Conservation (phyloP, 2,888 invertebrate species). For the Anoncus sp. region DNA sequence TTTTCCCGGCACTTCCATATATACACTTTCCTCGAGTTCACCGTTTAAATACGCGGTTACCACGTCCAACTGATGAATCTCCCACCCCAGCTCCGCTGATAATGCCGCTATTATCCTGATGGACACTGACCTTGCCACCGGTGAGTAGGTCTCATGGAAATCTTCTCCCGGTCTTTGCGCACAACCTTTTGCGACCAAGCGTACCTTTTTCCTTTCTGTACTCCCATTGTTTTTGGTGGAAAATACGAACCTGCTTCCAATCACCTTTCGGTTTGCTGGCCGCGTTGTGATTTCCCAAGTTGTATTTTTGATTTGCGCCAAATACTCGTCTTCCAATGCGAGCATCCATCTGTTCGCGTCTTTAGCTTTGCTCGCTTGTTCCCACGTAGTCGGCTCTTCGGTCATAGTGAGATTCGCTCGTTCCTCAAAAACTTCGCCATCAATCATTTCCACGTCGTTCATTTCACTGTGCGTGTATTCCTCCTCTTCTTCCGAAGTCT, state of each 20-base stretch:
- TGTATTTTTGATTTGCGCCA: conserved; percentile 50
- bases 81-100: conserved; percentile 38
- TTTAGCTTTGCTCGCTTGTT: conserved; percentile 26
- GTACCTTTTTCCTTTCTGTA: conserved; percentile 38
- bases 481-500: background rate
- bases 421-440: conserved; percentile 23
- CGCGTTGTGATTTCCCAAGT: conserved; percentile 49
- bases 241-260: conserved; percentile 50
- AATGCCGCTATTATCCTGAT: conserved; percentile 47
- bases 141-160: conserved; percentile 47
- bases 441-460: conserved; percentile 6
- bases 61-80: conserved; percentile 58
- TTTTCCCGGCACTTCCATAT: conserved; percentile 51
- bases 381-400: conserved; percentile 33
- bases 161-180: conserved; percentile 46
- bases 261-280: conserved; percentile 46
- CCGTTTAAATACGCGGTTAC: conserved; percentile 58
- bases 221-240: conserved; percentile 39
- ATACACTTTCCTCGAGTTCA: conserved; percentile 40
- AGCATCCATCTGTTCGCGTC: conserved; percentile 40
- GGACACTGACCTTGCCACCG: conserved; percentile 49
- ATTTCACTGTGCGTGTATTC: background rate
- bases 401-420: conserved; percentile 30
- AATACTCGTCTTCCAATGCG: conserved; percentile 40
- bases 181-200: conserved; percentile 55